Percentiles rank a stretch among this genome's conserved stretches.
Evolutionary conservation across 2,797 vertebrate genomes (phyloP).

Genomic region (Enteromius paludinosus): DNA sequence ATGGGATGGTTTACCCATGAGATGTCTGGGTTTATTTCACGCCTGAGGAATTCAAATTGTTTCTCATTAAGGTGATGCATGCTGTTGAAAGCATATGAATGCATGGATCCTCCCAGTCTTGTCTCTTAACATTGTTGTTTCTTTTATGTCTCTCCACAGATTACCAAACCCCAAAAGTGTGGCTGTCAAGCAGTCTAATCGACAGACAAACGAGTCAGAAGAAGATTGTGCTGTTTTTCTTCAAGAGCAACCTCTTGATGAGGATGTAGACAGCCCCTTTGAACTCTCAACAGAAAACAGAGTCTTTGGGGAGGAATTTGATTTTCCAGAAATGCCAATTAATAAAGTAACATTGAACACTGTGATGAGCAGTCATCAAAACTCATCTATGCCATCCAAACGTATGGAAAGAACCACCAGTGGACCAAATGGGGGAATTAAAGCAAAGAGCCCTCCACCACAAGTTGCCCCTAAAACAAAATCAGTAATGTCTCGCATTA

Average conservation of each 20-base stretch:
- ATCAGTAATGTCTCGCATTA: slow-evolving; percentile 63
- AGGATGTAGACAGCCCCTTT: slow-evolving; percentile 65
- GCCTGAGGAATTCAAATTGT: neutral
- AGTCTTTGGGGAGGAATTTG: slow-evolving; percentile 75
- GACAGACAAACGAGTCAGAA: slow-evolving; percentile 69
- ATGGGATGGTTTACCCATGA: neutral
- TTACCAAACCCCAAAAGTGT: slow-evolving; percentile 63
- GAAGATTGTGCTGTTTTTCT: slow-evolving; percentile 79
- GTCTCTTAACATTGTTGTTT: slow-evolving; percentile 20
- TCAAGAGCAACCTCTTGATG: slow-evolving; percentile 68
- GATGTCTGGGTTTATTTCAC: neutral
- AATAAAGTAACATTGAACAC: slow-evolving; percentile 61
- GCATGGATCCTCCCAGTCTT: slow-evolving; percentile 6
- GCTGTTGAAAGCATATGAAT: neutral
- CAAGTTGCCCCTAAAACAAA: slow-evolving; percentile 65
- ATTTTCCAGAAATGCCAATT: slow-evolving; percentile 65
- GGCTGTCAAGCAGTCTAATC: slow-evolving; percentile 55
- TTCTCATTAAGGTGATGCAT: slow-evolving; percentile 7
- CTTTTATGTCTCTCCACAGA: slow-evolving; percentile 59
- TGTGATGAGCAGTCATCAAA: slow-evolving; percentile 59
- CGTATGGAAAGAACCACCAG: slow-evolving; percentile 59
- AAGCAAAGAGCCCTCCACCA: slow-evolving; percentile 65
- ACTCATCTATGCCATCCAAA: slow-evolving; percentile 60
- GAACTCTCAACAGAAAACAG: slow-evolving; percentile 59
- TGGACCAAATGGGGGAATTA: slow-evolving; percentile 48